Conservation (phyloP, 2,888 invertebrate genomes). For the Athripsodes cinereus region DNA sequence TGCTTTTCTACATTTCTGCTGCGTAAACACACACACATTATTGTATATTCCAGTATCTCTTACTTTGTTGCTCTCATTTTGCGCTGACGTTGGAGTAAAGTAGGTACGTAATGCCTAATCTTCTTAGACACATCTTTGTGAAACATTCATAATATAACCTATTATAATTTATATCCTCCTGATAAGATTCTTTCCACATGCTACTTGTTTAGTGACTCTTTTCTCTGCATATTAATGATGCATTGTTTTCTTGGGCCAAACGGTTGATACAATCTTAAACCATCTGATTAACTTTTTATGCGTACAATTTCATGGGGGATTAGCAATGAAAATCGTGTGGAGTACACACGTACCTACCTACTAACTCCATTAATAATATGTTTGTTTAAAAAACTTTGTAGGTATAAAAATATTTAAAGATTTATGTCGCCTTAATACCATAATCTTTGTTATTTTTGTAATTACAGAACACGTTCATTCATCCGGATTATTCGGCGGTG, state of each 20-base stretch:
- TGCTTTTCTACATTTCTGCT: background rate
- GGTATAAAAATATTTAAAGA: too few species aligned
- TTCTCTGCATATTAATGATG: slow-evolving; percentile 16
- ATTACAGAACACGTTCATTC: too few species aligned
- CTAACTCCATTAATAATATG: too few species aligned
- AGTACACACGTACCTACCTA: too few species aligned
- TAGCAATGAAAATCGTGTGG: too few species aligned
- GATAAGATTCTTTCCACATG: slow-evolving; percentile 3
- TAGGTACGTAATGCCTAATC: slow-evolving; percentile 9
- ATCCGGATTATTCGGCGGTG: too few species aligned
- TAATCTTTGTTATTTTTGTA: too few species aligned
- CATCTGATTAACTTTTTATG: too few species aligned
- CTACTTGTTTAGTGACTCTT: slow-evolving; percentile 12
- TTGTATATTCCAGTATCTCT: slow-evolving; percentile 9
- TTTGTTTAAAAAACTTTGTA: too few species aligned
- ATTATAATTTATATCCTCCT: background rate
- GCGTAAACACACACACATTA: background rate
- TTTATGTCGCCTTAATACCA: too few species aligned
- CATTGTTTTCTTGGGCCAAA: slow-evolving; percentile 11
- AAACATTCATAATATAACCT: background rate
- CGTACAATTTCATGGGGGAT: too few species aligned
- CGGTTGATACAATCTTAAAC: too few species aligned
- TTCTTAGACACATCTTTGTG: background rate
- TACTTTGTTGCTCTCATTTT: slow-evolving; percentile 12
- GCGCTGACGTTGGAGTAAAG: slow-evolving; percentile 12